Evolutionary conservation across 2,888 invertebrate genomes (phyloP).

Genomic region (Drosophila tripunctata): DNA sequence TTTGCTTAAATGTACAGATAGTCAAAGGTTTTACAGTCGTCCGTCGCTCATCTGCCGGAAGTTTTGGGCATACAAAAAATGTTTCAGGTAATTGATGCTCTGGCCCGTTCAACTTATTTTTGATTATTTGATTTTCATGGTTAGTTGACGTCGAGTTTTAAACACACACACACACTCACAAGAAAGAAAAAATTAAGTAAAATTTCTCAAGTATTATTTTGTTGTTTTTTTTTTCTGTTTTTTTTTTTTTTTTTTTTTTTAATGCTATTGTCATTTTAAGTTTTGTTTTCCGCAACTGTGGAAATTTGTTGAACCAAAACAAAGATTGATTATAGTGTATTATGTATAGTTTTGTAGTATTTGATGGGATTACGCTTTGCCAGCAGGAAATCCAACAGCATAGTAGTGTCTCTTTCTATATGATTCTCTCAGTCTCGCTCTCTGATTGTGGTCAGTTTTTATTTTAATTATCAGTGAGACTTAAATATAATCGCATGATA

Average conservation of each 20-base stretch:
- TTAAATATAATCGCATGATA: conserved; percentile 31
- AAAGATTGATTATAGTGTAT: conserved; percentile 16
- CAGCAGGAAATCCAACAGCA: conserved; percentile 13
- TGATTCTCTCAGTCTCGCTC: too few species aligned
- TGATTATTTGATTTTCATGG: conserved; percentile 70
- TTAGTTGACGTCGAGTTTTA: conserved; percentile 37
- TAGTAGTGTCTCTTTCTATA: too few species aligned
- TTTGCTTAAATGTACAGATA: conserved; percentile 14
- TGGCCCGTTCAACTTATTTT: conserved; percentile 25
- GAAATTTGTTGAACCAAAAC: conserved; percentile 1
- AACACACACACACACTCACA: too few species aligned
- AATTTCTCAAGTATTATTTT: conserved; percentile 4
- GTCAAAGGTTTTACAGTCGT: conserved; percentile 23
- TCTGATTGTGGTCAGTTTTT: not conserved
- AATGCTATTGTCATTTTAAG: not conserved
- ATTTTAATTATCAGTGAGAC: conserved; percentile 5
- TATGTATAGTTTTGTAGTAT: not conserved
- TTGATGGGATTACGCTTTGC: conserved; percentile 7
- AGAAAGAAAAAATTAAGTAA: not conserved
- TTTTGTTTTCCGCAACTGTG: conserved; percentile 24
- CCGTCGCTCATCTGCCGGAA: conserved; percentile 57
- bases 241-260: not conserved
- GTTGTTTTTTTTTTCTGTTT: not conserved
- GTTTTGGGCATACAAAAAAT: conserved; percentile 45
- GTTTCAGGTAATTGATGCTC: conserved; percentile 50